phyloP scores from a whole-genome alignment of 1,140 invertebrate genomes.

The Papilio dardanus region DNA sequence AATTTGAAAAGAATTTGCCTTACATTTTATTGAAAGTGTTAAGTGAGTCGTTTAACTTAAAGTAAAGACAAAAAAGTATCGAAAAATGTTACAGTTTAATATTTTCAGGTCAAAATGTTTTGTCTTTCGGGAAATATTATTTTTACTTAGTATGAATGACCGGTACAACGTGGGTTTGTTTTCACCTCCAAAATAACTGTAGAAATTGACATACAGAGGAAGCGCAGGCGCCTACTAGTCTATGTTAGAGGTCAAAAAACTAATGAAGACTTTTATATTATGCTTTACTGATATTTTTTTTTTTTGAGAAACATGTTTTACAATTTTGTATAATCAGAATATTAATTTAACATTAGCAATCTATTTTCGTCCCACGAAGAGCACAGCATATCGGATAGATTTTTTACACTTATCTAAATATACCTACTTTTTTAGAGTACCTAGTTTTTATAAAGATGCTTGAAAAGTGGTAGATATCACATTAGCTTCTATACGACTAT shows the following conservation, averaged over 20 bases:
- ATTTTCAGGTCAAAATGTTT: no score
- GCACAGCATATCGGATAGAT: background rate
- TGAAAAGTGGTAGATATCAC: no score
- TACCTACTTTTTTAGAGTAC: no score
- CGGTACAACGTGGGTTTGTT: no score
- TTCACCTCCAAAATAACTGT: no score
- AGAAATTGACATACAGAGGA: no score
- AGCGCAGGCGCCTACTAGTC: background rate
- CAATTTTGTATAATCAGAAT: background rate
- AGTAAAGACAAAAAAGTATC: background rate
- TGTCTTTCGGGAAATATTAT: no score
- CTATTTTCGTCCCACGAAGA: background rate
- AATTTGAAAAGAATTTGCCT: constrained; percentile 1
- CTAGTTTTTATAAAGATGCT: no score
- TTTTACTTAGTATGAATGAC: no score
- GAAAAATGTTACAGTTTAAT: no score
- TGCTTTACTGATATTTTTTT: background rate
- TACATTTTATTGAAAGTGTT: background rate
- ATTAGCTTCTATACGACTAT: no score
- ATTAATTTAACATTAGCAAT: background rate
- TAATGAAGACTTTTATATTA: background rate
- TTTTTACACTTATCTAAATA: no score
- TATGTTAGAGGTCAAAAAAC: constrained; percentile 1
- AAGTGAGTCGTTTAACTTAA: background rate
- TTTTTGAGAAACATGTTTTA: background rate